Evolutionary conservation across 2,797 vertebrate genomes (phyloP).

Genomic region (Tadarida brasiliensis): DNA sequence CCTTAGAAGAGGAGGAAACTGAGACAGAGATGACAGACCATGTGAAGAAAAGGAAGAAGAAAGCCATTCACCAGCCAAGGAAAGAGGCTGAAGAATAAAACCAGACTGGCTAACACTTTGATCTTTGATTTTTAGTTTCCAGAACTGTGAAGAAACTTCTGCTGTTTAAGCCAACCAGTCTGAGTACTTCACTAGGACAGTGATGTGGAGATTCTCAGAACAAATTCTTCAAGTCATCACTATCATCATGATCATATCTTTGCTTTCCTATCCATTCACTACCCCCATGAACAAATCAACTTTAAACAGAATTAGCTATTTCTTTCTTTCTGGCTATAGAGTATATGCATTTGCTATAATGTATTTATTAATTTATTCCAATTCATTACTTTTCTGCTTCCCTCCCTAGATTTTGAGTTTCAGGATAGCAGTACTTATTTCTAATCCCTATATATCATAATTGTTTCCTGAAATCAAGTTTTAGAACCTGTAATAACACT

Average conservation of each 20-base stretch:
- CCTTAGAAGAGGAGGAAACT: neutral
- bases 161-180: neutral
- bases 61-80: neutral
- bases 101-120: neutral
- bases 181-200: neutral
- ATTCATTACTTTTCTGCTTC: neutral
- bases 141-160: neutral
- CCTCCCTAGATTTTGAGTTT: neutral
- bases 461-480: constrained; percentile 10
- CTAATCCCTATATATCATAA: neutral
- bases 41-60: neutral
- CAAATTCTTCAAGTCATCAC: neutral
- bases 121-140: neutral
- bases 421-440: neutral
- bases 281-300: neutral
- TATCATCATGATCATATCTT: neutral
- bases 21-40: neutral
- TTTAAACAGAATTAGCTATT: neutral
- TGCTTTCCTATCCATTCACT: neutral
- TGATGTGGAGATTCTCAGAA: neutral
- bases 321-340: neutral
- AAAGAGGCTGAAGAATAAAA: neutral
- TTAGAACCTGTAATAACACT: neutral
- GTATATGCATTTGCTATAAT: neutral
- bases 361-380: neutral